phyloP scores from a whole-genome alignment of 2,888 invertebrate genomes.

The Elysia crispata region DNA sequence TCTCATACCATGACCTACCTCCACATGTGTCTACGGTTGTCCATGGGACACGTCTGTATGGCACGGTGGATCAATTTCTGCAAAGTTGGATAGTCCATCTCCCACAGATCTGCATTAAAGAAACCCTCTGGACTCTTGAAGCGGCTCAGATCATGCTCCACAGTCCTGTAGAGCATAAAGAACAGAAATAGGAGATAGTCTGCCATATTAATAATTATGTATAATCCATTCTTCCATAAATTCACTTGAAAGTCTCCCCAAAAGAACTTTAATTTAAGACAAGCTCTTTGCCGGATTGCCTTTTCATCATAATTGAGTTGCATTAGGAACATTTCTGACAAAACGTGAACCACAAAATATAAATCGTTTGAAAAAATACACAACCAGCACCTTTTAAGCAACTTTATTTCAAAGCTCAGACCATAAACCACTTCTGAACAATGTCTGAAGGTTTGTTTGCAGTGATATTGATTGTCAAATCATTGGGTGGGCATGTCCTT shows the following conservation, averaged over 20 bases:
- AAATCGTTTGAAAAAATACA: too few relatives aligned
- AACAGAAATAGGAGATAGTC: background rate
- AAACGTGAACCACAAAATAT: too few relatives aligned
- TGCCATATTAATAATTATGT: background rate
- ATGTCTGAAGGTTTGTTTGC: too few relatives aligned
- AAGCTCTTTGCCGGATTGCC: background rate
- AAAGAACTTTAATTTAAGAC: background rate
- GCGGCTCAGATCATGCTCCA: slow-evolving; percentile 78
- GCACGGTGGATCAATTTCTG: slow-evolving; percentile 81
- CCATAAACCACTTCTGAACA: too few relatives aligned
- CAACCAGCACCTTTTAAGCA: too few relatives aligned
- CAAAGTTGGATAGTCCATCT: slow-evolving; percentile 80
- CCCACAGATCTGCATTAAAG: slow-evolving; percentile 80
- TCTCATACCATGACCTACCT: slow-evolving; percentile 64
- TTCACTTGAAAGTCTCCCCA: too few relatives aligned
- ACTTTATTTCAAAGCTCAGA: too few relatives aligned
- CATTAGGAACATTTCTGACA: too few relatives aligned
- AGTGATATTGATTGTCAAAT: too few relatives aligned
- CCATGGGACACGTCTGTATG: slow-evolving; percentile 81
- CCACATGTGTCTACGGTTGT: slow-evolving; percentile 80
- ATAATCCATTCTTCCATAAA: background rate
- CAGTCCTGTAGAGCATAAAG: slow-evolving; percentile 60
- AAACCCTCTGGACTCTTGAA: slow-evolving; percentile 79
- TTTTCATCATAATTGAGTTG: too few relatives aligned
- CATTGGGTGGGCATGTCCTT: too few relatives aligned